Conservation (phyloP, 2,888 invertebrate genomes). For the Apotomis turbidana region DNA sequence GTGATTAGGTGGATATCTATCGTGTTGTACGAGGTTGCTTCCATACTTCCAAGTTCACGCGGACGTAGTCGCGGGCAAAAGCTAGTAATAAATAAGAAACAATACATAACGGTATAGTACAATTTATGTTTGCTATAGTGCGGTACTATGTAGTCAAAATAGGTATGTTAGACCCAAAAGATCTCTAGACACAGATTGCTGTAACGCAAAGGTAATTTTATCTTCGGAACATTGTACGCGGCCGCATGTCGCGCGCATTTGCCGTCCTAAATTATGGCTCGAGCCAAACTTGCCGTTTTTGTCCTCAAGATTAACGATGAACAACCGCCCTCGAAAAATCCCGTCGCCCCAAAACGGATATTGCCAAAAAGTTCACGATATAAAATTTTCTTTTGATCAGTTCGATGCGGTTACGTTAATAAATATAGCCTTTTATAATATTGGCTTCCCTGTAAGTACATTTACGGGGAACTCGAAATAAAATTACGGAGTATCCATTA, state of each 20-base stretch:
- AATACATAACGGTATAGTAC: too few species aligned
- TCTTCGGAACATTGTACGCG: conserved; percentile 47
- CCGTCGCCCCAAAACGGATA: conserved; percentile 79
- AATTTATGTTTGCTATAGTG: too few species aligned
- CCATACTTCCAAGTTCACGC: too few species aligned
- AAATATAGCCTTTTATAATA: conserved; percentile 65
- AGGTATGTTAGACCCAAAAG: too few species aligned
- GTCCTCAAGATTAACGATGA: conserved; percentile 82
- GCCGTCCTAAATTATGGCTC: conserved; percentile 72
- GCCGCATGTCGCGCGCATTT: conserved; percentile 75
- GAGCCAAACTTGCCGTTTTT: conserved; percentile 76
- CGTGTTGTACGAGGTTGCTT: too few species aligned
- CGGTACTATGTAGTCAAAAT: too few species aligned
- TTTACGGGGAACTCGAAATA: conserved; percentile 46
- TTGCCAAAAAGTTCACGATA: conserved; percentile 74
- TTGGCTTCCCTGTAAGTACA: conserved; percentile 53
- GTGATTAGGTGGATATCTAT: too few species aligned
- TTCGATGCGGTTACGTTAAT: conserved; percentile 71
- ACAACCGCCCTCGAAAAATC: conserved; percentile 78
- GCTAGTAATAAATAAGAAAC: too few species aligned
- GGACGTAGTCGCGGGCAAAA: too few species aligned
- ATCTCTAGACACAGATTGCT: neutral
- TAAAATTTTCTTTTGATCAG: conserved; percentile 73
- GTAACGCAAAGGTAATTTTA: conserved; percentile 39
- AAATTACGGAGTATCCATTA: conserved; percentile 21